Percentiles rank a stretch among this genome's conserved stretches.
phyloP scores from a whole-genome alignment of 2,888 invertebrate genomes.

The Lymantria dispar region DNA sequence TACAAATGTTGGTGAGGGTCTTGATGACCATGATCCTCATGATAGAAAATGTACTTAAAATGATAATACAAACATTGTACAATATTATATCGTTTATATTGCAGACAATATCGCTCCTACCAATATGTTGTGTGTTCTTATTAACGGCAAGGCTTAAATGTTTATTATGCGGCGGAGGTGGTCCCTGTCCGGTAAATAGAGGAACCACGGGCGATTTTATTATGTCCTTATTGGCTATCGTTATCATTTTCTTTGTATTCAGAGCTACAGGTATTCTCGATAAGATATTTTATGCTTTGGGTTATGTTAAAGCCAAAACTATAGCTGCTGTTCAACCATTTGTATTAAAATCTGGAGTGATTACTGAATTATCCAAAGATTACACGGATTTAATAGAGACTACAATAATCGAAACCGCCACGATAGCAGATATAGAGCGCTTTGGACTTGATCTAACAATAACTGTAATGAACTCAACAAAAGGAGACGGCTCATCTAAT shows the following conservation, averaged over 20 bases:
- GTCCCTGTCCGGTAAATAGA: conserved; percentile 12
- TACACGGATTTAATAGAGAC: conserved; percentile 22
- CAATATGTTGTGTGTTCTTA: conserved; percentile 63
- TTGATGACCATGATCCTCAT: conserved; percentile 68
- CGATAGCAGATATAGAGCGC: background rate
- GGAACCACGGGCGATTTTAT: conserved; percentile 4
- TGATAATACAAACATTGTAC: conserved; percentile 64
- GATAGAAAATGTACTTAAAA: conserved; percentile 65
- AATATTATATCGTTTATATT: conserved; percentile 62
- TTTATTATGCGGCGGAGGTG: conserved; percentile 56
- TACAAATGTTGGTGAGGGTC: conserved; percentile 67
- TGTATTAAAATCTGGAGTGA: conserved; percentile 54
- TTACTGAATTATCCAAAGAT: conserved; percentile 58
- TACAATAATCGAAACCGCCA: background rate
- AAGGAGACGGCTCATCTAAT: background rate
- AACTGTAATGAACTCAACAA: background rate
- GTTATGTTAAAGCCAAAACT: conserved; percentile 52
- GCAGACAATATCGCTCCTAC: conserved; percentile 63
- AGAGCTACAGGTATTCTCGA: conserved; percentile 61
- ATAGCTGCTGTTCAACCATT: conserved; percentile 28
- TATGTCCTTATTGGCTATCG: conserved; percentile 38
- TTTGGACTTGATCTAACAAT: background rate
- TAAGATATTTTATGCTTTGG: conserved; percentile 61
- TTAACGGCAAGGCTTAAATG: conserved; percentile 61
- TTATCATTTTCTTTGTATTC: conserved; percentile 60